phyloP scores from a whole-genome alignment of 2,888 invertebrate genomes.

The Stenchaetothrips biformis region DNA sequence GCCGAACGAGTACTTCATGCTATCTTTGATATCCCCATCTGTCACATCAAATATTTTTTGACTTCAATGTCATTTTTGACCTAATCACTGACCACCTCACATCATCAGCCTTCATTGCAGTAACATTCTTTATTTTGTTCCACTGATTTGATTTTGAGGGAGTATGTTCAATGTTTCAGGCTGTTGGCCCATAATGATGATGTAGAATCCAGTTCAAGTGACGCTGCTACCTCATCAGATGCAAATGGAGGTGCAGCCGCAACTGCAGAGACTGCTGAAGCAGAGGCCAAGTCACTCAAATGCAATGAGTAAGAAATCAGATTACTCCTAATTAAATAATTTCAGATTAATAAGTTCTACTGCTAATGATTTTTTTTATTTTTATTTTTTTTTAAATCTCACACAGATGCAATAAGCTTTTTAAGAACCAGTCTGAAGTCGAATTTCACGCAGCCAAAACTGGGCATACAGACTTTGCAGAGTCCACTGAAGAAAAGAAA shows the following conservation, averaged over 20 bases:
- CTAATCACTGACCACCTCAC: slow-evolving; percentile 3
- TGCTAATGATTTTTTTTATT: slow-evolving; percentile 25
- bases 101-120: not conserved
- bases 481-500: slow-evolving; percentile 89
- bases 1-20: not conserved
- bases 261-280: slow-evolving; percentile 40
- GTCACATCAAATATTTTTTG: not conserved
- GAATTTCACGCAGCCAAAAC: slow-evolving; percentile 92
- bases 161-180: slow-evolving; percentile 43
- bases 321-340: not conserved
- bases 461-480: slow-evolving; percentile 86
- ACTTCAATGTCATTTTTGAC: not conserved
- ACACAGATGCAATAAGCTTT: slow-evolving; percentile 73
- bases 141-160: slow-evolving; percentile 6
- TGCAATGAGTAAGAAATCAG: slow-evolving; percentile 69
- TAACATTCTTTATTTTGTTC: slow-evolving; percentile 5
- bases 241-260: slow-evolving; percentile 32
- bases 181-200: slow-evolving; percentile 79
- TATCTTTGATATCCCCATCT: not conserved
- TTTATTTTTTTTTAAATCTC: too few relatives aligned
- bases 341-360: slow-evolving; percentile 21
- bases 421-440: slow-evolving; percentile 72
- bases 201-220: slow-evolving; percentile 44
- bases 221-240: slow-evolving; percentile 36
- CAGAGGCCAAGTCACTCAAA: slow-evolving; percentile 70